Evolutionary conservation across 1,140 invertebrate genomes (phyloP).

Genomic region (Drosophila miranda): DNA sequence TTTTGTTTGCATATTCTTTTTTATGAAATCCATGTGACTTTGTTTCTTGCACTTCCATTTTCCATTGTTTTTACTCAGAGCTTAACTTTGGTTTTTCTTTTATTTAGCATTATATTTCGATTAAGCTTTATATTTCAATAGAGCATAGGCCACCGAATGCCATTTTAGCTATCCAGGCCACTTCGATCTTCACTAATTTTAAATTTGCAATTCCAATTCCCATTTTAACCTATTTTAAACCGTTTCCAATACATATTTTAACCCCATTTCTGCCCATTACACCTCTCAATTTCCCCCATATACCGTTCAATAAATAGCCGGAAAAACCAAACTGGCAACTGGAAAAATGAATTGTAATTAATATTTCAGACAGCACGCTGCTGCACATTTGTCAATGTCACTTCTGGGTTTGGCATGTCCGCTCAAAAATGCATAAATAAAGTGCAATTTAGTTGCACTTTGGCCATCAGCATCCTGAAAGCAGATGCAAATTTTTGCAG

Average conservation of each 20-base stretch:
- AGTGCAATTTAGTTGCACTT: conserved; percentile 43
- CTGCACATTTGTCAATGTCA: conserved; percentile 29
- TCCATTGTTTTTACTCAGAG: not conserved
- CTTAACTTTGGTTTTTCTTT: no score
- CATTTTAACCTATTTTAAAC: no score
- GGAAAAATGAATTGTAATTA: conserved; percentile 39
- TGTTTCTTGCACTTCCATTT: not conserved
- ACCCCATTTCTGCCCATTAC: not conserved
- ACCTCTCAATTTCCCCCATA: conserved; percentile 8
- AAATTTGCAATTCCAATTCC: no score
- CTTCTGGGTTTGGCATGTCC: conserved; percentile 10
- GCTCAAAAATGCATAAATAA: conserved; percentile 48
- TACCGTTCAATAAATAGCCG: not conserved
- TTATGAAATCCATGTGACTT: not conserved
- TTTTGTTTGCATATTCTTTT: conserved; percentile 16
- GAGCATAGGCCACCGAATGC: no score
- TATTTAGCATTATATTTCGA: no score
- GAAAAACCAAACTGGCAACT: not conserved
- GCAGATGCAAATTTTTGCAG: conserved; percentile 33
- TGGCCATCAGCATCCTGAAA: not conserved
- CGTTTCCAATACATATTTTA: not conserved
- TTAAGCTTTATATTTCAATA: no score
- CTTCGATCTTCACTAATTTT: no score
- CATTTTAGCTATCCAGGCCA: no score
- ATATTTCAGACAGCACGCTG: conserved; percentile 26